Evolutionary conservation across 2,888 invertebrate genomes (phyloP), one percentile per base, ranked within the genome.

Genomic region (Nymphalis polychloros): DNA sequence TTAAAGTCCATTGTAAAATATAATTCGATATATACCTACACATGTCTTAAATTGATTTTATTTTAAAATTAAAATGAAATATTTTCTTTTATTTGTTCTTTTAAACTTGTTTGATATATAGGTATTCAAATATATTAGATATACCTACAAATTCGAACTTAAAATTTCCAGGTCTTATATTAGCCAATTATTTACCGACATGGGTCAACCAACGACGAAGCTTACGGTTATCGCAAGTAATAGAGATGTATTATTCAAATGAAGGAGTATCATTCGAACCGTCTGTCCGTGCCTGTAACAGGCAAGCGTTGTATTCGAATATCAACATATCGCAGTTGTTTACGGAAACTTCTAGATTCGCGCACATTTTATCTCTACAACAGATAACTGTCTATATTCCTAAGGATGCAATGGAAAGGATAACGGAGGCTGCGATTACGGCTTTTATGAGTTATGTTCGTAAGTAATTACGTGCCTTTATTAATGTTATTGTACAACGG

Each of bases 221-320:
- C 23, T 82, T 95, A 27, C 87, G 93, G 17, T 83, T 95, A 1
- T 94, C 95, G 1, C 95, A 95, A 86, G 79, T 95, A 17, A 82
- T 95, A 55, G 94, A 95, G 71, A 95, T 95, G 95, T 95, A 95
- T 80, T 95, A 95, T 78, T 95, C 95, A 0, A 87, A 93, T 72
- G 90, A 93, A 68, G 95, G 95, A 0, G 87, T 94, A 1, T 92
- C 93, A 0, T 94, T 94, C 75, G 90, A 94, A 31, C 82, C 87
- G 0, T 84, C 84, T 47, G 88, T 94, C n/a, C 93, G 89, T 77
- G 95, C 94, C 3, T 95, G 95, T 74, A 92, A 94, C 72, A 86
- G 95, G 66, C 88, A 88, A 35, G 77, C 83, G 0, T 84, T 93
- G 53, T 93, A 94, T 76, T 80, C 83, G 23, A 84, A 84, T 41